These are phyloP conservation scores for Clostera curtula DNA, from an alignment of 2,888 invertebrate species.

Conservation along the genomic window DNA sequence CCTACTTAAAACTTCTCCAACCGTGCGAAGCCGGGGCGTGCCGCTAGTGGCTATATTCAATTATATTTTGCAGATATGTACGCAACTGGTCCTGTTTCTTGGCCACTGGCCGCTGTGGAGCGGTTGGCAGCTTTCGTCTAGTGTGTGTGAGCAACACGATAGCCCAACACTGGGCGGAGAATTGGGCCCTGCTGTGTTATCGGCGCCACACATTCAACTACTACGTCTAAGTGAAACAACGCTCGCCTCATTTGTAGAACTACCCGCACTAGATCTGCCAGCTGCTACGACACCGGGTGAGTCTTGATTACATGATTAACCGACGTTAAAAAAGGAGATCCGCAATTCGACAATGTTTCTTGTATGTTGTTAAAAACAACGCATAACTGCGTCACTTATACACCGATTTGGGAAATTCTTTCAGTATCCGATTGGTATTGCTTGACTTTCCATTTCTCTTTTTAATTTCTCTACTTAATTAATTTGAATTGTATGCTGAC, in stretches of 20 bases:
- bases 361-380: too few relatives aligned
- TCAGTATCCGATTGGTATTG: too few relatives aligned
- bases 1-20: too few relatives aligned
- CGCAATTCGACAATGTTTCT: too few relatives aligned
- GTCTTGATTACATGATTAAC: neutral
- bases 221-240: slow-evolving; percentile 89
- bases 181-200: slow-evolving; percentile 86
- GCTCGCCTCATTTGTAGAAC: slow-evolving; percentile 90
- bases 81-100: slow-evolving; percentile 92
- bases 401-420: too few relatives aligned
- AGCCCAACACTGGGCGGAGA: slow-evolving; percentile 79
- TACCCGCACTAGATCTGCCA: slow-evolving; percentile 88
- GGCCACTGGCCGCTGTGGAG: slow-evolving; percentile 97
- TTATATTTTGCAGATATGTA: slow-evolving; percentile 75
- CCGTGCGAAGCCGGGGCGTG: too few relatives aligned
- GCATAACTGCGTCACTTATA: too few relatives aligned
- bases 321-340: too few relatives aligned
- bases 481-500: too few relatives aligned
- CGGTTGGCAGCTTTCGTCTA: slow-evolving; percentile 90
- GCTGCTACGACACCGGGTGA: slow-evolving; percentile 44
- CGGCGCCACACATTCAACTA: slow-evolving; percentile 88
- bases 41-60: neutral
- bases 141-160: slow-evolving; percentile 95
- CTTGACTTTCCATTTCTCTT: too few relatives aligned
- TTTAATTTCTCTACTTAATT: too few relatives aligned